Base-by-base conservation (phyloP, 2,797 vertebrate species). In the Limosa lapponica region DNA sequence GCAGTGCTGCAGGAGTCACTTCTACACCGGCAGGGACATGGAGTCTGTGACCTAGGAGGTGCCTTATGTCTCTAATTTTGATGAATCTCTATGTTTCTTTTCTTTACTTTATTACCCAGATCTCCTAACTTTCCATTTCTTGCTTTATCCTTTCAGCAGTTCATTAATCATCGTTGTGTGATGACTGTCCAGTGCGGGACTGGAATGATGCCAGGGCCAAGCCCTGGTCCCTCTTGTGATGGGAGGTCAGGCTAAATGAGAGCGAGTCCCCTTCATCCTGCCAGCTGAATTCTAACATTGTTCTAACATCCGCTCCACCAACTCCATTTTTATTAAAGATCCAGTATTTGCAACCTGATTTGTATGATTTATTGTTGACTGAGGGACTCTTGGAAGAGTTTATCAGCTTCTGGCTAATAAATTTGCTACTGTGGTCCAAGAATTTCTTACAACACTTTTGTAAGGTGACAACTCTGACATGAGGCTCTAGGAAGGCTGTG, bases 381-480 rank as follows among this genome's bases (percentile, higher is more conserved):
- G 30, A 69, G 69, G 69, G 34, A 19, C 65, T 90, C 87, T 6
- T 83, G 43, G n/a, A 93, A 91, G 79, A 89, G 82, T 95, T 93
- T 90, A 85, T 94, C 82, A 84, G 91, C 93, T 66, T 75, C 80
- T 88, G 82, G 77, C 72, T 94, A 82, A 90, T 84, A 49, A n/a
- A 87, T 93, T 66, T 75, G 72, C 74, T 90, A 0, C 54, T 13
- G 69, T 79, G 89, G 39, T 58, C 77, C 85, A 77, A 28, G 94
- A 55, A 73, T 83, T 93, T 52, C 75, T 69, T 80, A 44, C 15
- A 37, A 30, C n/a, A 1, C 64, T 86, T 86, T 46, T 46, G 41
- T 81, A 5, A 86, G 92, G 86, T 91, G 89, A 41, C 81, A 80
- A 7, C 78, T 90, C 36, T 55, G 91, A 62, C 34, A 16, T 20